Evolutionary conservation across 2,113 vertebrate genomes (phyloP).

Genomic region (Entosphenus tridentatus): DNA sequence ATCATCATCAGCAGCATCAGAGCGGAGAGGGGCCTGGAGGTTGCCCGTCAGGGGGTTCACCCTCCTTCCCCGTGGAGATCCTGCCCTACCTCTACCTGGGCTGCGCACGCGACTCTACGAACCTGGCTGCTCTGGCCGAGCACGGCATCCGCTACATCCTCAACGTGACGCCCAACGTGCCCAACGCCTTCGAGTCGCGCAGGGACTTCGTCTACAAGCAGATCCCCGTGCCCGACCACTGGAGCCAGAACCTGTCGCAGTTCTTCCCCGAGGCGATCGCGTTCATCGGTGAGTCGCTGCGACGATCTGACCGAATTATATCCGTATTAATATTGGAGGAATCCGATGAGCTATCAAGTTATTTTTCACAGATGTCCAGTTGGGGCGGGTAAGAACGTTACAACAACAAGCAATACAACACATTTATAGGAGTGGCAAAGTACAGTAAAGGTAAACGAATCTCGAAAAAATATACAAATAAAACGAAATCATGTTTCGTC

Average conservation of each 20-base stretch:
- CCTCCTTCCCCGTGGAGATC: conserved; percentile 83
- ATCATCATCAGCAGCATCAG: too few species aligned
- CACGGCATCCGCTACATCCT: conserved; percentile 98
- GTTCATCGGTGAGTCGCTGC: conserved; percentile 59
- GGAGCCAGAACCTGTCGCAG: conserved; percentile 96
- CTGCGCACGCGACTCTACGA: conserved; percentile 91
- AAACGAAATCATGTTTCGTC: too few species aligned
- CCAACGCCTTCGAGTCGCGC: conserved; percentile 90
- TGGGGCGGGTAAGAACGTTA: too few species aligned
- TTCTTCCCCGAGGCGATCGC: conserved; percentile 96
- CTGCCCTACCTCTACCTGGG: conserved; percentile 76
- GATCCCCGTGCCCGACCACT: conserved; percentile 96
- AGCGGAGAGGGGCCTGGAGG: too few species aligned
- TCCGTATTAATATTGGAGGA: too few species aligned
- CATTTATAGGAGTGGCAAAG: too few species aligned
- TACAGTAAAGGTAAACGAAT: too few species aligned
- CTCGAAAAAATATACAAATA: too few species aligned
- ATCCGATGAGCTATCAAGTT: too few species aligned
- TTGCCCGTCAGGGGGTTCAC: conserved; percentile 9
- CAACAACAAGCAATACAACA: too few species aligned
- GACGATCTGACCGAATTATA: too few species aligned
- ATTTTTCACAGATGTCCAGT: too few species aligned
- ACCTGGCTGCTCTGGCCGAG: conserved; percentile 84
- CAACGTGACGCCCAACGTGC: conserved; percentile 92
- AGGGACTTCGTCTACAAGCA: conserved; percentile 98